Percentiles rank a stretch among this genome's conserved stretches.
Conservation (phyloP, 64 coral and sea anemone genomes). For the Montipora sp. region DNA sequence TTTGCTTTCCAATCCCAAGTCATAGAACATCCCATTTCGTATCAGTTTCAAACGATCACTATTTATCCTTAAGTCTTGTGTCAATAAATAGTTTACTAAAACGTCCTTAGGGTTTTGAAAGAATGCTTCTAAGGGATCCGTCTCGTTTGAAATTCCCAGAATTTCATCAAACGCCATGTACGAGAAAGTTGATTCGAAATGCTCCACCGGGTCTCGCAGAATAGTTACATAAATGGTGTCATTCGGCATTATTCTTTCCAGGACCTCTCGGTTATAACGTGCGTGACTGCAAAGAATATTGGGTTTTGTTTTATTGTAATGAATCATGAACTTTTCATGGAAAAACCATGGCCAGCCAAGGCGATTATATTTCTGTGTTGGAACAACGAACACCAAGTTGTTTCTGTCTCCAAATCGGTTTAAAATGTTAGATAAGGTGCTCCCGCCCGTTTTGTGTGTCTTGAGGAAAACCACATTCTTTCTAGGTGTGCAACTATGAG, state of each 20-base stretch:
- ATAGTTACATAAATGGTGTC: constrained; percentile 93
- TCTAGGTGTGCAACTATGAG: constrained; percentile 74
- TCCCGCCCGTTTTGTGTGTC: constrained; percentile 95
- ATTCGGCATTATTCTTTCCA: constrained; percentile 84
- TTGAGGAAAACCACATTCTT: constrained; percentile 92
- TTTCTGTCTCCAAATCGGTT: constrained; percentile 90
- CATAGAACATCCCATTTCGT: constrained; percentile 97
- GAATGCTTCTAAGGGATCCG: constrained; percentile 77
- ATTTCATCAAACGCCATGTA: constrained; percentile 93
- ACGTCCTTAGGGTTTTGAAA: constrained; percentile 87
- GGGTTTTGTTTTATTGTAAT: constrained; percentile 29
- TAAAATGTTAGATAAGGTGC: constrained; percentile 90
- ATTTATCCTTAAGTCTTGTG: constrained; percentile 76
- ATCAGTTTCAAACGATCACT: constrained; percentile 95
- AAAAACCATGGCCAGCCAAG: constrained; percentile 94
- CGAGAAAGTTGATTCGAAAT: constrained; percentile 91
- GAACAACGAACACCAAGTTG: constrained; percentile 76
- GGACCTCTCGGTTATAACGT: constrained; percentile 74
- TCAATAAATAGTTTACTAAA: constrained; percentile 86
- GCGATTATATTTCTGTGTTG: constrained; percentile 71
- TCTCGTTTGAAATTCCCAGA: constrained; percentile 81
- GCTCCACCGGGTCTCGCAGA: constrained; percentile 85
- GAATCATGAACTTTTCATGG: constrained; percentile 58
- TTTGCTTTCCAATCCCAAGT: constrained; percentile 84
- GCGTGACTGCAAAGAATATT: constrained; percentile 93